These are phyloP conservation scores for Thamnophis sirtalis DNA, from an alignment of 2,113 vertebrate genomes.

Conservation along the genomic window DNA sequence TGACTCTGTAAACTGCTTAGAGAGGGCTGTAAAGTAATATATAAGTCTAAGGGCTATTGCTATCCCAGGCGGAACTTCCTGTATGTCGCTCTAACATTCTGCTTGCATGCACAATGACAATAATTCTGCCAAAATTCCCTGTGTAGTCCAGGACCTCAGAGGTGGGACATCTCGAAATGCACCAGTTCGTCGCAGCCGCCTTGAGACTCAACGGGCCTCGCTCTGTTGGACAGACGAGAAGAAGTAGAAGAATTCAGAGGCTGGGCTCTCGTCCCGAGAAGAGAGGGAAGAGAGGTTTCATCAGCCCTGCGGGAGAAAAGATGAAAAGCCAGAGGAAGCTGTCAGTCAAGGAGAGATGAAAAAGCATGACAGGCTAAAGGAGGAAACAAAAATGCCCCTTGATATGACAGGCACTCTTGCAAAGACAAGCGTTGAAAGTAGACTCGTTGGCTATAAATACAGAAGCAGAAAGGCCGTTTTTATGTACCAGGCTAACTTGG, in stretches of 20 bases:
- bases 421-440: neutral
- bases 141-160: neutral
- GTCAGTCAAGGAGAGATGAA: neutral
- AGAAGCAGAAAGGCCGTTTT: neutral
- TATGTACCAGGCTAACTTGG: neutral
- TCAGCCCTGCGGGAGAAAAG: neutral
- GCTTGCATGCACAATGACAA: neutral
- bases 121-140: neutral
- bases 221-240: neutral
- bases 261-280: no score
- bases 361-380: fast-evolving
- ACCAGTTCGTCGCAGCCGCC: neutral
- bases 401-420: neutral
- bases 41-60: no score
- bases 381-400: neutral
- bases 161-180: neutral
- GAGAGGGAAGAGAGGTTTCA: constrained; percentile 12
- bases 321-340: constrained; percentile 13
- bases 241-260: neutral
- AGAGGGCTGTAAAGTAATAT: no score
- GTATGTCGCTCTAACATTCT: neutral
- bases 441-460: neutral
- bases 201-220: neutral
- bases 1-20: no score
- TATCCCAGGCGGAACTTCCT: neutral